Conservation (phyloP, 1,140 invertebrate genomes). For the Nasonia vitripennis region DNA sequence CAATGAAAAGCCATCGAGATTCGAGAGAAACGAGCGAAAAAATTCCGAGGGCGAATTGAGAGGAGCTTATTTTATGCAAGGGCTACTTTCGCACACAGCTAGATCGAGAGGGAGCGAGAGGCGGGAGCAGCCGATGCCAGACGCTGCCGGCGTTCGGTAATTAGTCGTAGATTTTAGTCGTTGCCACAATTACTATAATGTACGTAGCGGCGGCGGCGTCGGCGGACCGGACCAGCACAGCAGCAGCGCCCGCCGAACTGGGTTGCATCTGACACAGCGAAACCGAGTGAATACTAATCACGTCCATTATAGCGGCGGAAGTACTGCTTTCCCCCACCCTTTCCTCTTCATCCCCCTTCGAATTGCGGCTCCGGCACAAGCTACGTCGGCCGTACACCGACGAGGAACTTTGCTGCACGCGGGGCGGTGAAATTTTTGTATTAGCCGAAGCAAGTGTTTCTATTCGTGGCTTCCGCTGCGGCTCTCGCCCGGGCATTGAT, state of each 20-base stretch:
- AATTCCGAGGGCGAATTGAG: not conserved
- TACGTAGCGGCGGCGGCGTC: slow-evolving; percentile 17
- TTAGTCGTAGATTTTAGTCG: slow-evolving; percentile 51
- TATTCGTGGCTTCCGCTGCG: not conserved
- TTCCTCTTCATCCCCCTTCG: not conserved
- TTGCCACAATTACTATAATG: slow-evolving; percentile 53
- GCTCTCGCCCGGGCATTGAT: not conserved
- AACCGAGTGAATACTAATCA: slow-evolving; percentile 55
- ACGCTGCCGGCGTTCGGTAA: slow-evolving; percentile 39
- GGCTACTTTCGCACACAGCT: slow-evolving; percentile 27
- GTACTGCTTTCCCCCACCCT: not conserved
- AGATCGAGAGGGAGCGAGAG: not conserved
- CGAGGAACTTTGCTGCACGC: not conserved
- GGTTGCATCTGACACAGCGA: slow-evolving; percentile 56
- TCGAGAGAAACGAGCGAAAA: not conserved
- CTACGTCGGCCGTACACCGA: not conserved
- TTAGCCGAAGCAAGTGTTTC: not conserved
- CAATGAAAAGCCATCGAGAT: not conserved
- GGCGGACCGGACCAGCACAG: slow-evolving; percentile 5
- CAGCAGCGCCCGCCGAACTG: slow-evolving; percentile 31
- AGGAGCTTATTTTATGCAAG: slow-evolving; percentile 33
- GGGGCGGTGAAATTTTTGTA: not conserved
- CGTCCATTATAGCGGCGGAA: slow-evolving; percentile 48
- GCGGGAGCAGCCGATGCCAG: not conserved
- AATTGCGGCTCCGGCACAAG: not conserved